These are phyloP conservation scores for Ambastaia sidthimunki DNA, from an alignment of 2,797 vertebrate species.

Conservation along the genomic window DNA sequence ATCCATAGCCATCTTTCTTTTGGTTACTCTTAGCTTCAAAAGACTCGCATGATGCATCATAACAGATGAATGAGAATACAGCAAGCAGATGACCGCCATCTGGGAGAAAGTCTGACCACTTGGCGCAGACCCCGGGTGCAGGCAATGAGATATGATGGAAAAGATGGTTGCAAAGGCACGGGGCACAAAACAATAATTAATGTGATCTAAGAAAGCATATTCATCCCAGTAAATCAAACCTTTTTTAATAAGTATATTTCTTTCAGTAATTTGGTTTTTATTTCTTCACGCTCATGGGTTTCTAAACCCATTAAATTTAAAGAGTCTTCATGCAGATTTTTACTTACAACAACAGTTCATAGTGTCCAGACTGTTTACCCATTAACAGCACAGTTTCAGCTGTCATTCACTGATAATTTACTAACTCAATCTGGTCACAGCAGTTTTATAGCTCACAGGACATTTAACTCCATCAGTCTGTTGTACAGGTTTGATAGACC, in stretches of 20 bases:
- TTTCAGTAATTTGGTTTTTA: background rate
- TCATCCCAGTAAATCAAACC: no score
- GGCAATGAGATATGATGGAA: constrained; percentile 46
- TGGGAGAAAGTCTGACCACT: constrained; percentile 65
- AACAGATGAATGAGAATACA: constrained; percentile 76
- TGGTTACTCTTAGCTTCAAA: constrained; percentile 52
- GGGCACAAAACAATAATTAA: constrained; percentile 11
- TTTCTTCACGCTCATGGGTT: background rate
- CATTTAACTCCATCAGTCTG: background rate
- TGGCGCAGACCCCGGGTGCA: constrained; percentile 38
- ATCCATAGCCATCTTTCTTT: constrained; percentile 43
- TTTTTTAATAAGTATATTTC: background rate
- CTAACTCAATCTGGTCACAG: background rate
- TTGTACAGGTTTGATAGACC: background rate
- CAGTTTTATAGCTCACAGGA: background rate
- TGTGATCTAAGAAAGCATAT: constrained; percentile 11
- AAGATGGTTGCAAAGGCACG: constrained; percentile 43
- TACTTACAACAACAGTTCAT: background rate
- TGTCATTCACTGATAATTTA: background rate
- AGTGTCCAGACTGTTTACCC: constrained; percentile 1
- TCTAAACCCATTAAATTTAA: background rate
- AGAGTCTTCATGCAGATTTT: background rate
- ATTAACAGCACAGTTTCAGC: background rate
- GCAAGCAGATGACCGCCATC: constrained; percentile 85
- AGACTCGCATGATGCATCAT: constrained; percentile 67